phyloP scores from a whole-genome alignment of 2,888 invertebrate genomes.

The Bibio marci region DNA sequence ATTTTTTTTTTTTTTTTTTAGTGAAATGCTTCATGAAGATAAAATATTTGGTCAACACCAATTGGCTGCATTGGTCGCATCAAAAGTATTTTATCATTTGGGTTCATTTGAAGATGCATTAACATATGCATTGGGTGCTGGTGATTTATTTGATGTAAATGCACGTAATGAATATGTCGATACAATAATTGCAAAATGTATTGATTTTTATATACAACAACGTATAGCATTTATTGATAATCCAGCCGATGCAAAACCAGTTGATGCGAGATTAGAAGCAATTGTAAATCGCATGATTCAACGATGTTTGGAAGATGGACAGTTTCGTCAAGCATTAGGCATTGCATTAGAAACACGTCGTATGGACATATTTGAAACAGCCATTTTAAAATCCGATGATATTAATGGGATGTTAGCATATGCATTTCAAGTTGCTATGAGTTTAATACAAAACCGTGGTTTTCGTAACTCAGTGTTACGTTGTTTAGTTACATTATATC shows the following conservation, averaged over 20 bases:
- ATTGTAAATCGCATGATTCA: constrained; percentile 97
- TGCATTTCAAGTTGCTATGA: constrained; percentile 93
- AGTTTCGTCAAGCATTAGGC: constrained; percentile 90
- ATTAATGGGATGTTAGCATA: constrained; percentile 80
- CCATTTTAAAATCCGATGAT: constrained; percentile 86
- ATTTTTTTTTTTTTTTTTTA: constrained; percentile 19
- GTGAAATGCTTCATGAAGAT: constrained; percentile 91
- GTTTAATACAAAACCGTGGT: constrained; percentile 82
- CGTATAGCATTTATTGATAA: constrained; percentile 57
- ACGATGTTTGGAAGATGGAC: constrained; percentile 84
- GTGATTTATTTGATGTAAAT: constrained; percentile 87
- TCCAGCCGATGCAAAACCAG: constrained; percentile 43
- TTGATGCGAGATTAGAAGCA: constrained; percentile 71
- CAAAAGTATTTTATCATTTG: constrained; percentile 95
- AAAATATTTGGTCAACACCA: constrained; percentile 74
- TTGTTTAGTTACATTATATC: constrained; percentile 76
- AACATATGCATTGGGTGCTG: constrained; percentile 93
- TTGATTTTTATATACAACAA: constrained; percentile 89
- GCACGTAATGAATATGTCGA: constrained; percentile 90
- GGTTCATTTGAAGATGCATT: constrained; percentile 94
- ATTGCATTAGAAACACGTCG: constrained; percentile 89
- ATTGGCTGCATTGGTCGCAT: constrained; percentile 90
- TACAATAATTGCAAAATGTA: constrained; percentile 93
- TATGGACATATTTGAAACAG: constrained; percentile 90
- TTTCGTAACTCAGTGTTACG: constrained; percentile 84